Base-by-base conservation (phyloP, 2,888 invertebrate genomes). In the Lepidonotus clava region DNA sequence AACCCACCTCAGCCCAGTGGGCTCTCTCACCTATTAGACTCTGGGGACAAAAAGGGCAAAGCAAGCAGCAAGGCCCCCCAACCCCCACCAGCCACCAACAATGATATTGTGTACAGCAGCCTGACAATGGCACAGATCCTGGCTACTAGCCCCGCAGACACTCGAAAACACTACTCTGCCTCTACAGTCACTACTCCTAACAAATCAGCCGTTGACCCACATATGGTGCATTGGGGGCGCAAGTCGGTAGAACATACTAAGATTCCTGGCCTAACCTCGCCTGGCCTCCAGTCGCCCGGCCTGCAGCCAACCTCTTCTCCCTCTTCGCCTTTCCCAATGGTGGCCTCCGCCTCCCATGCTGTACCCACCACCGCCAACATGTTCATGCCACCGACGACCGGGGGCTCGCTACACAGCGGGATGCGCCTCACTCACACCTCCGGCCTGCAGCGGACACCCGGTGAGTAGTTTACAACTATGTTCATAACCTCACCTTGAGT, bases 121-220 rank as follows among this genome's bases (percentile, higher is more conserved):
- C 80, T 80, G 46, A 80, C 80, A 14, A 80, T 80, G 80, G 41
- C 80, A 1, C 80, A 80, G 46, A 80, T 80, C 41, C 46, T 80
- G 4, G 80, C 80, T 8, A 46, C 80, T 6, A 51, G 46, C 46
- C 80, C 80, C 6, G 6, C 24, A 8, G 80, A 80, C 6, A 28
- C 46, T 28, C 80, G 46, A n/a, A 41, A 40, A 34, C n/a, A n/a
- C 51, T 80, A 46, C 46, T 14, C 80, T 11, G 80, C 46, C 5
- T 2, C 80, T 0, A 80, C 32, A 6, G 34, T 14, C 46, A 34
- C 34, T 11, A 34, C 6, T 32, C 6, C 80, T 28, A 32, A 18
- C 46, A 46, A 24, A 28, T n/a, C n/a, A n/a, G n/a, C n/a, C n/a
- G n/a, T n/a, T n/a, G 46, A 41, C 14, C 6, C 80, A 32, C 80